Conservation (phyloP, 2,888 invertebrate species). For the Odontocerum albicorne region DNA sequence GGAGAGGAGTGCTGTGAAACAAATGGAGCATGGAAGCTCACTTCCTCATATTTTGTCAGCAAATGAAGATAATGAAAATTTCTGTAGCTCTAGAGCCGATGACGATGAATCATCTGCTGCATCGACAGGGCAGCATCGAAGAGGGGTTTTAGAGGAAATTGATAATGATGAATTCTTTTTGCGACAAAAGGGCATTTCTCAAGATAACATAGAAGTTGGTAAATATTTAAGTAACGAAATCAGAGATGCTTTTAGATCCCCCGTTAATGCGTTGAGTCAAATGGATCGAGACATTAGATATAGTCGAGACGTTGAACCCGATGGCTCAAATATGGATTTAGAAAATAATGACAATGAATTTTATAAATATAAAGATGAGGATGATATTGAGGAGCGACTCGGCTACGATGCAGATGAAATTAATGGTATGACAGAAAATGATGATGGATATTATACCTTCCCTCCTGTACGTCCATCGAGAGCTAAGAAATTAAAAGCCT, state of each 20-base stretch:
- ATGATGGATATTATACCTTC: slow-evolving; percentile 58
- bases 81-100: slow-evolving; percentile 43
- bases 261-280: slow-evolving; percentile 66
- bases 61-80: slow-evolving; percentile 13
- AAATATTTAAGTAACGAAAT: slow-evolving; percentile 78
- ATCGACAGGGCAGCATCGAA: slow-evolving; percentile 56
- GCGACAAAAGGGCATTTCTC: slow-evolving; percentile 78
- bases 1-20: slow-evolving; percentile 30
- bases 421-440: slow-evolving; percentile 43
- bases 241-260: slow-evolving; percentile 73
- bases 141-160: slow-evolving; percentile 79
- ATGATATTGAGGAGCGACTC: slow-evolving; percentile 36
- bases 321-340: slow-evolving; percentile 46
- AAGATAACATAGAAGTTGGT: slow-evolving; percentile 78
- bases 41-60: slow-evolving; percentile 47
- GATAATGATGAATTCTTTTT: slow-evolving; percentile 87
- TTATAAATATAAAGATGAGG: slow-evolving; percentile 37
- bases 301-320: slow-evolving; percentile 47
- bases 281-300: slow-evolving; percentile 53
- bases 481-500: slow-evolving; percentile 55
- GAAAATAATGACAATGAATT: slow-evolving; percentile 47
- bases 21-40: slow-evolving; percentile 41
- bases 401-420: slow-evolving; percentile 22
- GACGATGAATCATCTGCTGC: slow-evolving; percentile 64
- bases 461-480: slow-evolving; percentile 60